Evolutionary conservation across 1,140 invertebrate species (phyloP).

Genomic region (Drosophila baimaii): DNA sequence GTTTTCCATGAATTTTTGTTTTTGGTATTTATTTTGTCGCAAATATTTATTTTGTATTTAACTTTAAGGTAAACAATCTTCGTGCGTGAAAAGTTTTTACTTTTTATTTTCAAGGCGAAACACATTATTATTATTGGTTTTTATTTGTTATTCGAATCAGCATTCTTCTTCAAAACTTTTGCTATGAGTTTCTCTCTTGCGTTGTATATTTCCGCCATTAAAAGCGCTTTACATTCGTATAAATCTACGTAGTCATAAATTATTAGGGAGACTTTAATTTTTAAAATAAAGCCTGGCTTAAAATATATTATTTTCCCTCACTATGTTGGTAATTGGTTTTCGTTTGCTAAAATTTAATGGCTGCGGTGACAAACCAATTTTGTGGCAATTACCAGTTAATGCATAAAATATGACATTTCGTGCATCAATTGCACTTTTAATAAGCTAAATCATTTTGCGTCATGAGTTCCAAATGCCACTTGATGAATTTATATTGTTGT

Average conservation of each 20-base stretch:
- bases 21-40: conserved; percentile 58
- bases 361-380: conserved; percentile 28
- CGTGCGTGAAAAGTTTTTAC: conserved; percentile 16
- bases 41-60: conserved; percentile 62
- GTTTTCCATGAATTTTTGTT: conserved; percentile 44
- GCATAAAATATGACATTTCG: conserved; percentile 35
- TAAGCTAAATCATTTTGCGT: conserved; percentile 16
- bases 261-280: conserved; percentile 16
- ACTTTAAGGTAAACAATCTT: conserved; percentile 58
- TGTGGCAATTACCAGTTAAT: conserved; percentile 32
- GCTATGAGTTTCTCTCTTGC: no score
- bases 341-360: conserved; percentile 19
- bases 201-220: no score
- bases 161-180: no score
- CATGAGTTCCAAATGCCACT: conserved; percentile 16
- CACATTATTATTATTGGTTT: conserved; percentile 50
- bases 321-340: conserved; percentile 28
- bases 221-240: not conserved
- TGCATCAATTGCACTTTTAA: conserved; percentile 21
- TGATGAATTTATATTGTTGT: no score
- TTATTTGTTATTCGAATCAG: conserved; percentile 16
- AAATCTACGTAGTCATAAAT: conserved; percentile 27
- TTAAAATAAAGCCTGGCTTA: not conserved
- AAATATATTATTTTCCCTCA: conserved; percentile 5
- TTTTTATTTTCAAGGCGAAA: not conserved